Evolutionary conservation across 2,113 vertebrate species (phyloP).

Genomic region (Trichomycterus rosablanca): DNA sequence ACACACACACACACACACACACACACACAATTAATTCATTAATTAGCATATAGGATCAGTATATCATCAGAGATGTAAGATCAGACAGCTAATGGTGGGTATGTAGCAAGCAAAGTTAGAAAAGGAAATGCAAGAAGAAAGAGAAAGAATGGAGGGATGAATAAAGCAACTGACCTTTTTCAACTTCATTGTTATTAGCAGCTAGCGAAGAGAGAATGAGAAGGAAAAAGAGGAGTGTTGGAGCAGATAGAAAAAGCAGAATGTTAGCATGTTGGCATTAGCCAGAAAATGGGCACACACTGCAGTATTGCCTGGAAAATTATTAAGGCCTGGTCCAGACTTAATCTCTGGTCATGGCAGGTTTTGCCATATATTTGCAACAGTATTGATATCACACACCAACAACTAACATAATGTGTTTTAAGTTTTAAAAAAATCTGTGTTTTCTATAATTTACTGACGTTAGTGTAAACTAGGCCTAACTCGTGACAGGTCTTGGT

Average conservation of each 20-base stretch:
- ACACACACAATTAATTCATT: too few relatives aligned
- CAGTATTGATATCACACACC: too few relatives aligned
- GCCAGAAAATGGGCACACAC: slow-evolving; percentile 26
- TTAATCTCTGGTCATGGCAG: too few relatives aligned
- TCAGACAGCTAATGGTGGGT: not conserved
- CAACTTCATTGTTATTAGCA: slow-evolving; percentile 99
- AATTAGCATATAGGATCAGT: not conserved
- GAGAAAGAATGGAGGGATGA: slow-evolving; percentile 7
- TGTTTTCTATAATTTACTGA: too few relatives aligned
- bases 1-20: too few relatives aligned
- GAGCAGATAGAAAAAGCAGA: slow-evolving; percentile 63
- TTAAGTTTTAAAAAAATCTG: too few relatives aligned
- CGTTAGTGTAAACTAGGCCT: too few relatives aligned
- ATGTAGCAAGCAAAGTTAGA: slow-evolving; percentile 1
- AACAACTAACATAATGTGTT: too few relatives aligned
- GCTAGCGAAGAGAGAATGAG: slow-evolving; percentile 67
- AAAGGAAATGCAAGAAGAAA: slow-evolving; percentile 1
- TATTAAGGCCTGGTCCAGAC: too few relatives aligned
- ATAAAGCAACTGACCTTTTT: slow-evolving; percentile 93
- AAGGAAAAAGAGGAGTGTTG: slow-evolving; percentile 13
- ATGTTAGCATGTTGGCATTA: slow-evolving; percentile 46
- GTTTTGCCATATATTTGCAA: too few relatives aligned
- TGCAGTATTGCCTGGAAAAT: too few relatives aligned
- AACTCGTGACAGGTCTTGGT: too few relatives aligned
- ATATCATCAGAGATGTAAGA: not conserved